phyloP scores from a whole-genome alignment of 2,888 invertebrate species.

The Spisula subtruncata region DNA sequence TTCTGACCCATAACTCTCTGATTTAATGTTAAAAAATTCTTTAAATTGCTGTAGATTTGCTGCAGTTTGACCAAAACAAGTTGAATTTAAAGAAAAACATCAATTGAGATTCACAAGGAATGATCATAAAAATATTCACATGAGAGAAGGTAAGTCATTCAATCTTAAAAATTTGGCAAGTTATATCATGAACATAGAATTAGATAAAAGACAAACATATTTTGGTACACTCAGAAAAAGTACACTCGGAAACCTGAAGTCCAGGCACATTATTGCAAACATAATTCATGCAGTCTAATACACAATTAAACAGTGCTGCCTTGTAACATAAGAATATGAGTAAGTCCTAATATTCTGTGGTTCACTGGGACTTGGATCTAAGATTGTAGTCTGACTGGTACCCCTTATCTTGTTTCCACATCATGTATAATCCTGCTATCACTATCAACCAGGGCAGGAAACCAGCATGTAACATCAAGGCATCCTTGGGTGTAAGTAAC shows the following conservation, averaged over 20 bases:
- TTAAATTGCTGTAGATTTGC: no score
- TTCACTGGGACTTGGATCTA: slow-evolving; percentile 63
- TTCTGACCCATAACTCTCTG: no score
- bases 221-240: no score
- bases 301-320: neutral
- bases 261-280: neutral
- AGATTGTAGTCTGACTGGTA: slow-evolving; percentile 53
- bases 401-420: slow-evolving; percentile 48
- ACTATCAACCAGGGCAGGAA: slow-evolving; percentile 56
- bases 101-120: no score
- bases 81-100: no score
- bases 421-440: slow-evolving; percentile 58
- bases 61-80: no score
- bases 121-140: no score
- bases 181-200: no score
- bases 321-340: neutral
- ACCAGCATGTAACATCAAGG: slow-evolving; percentile 59
- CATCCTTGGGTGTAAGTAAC: slow-evolving; percentile 49
- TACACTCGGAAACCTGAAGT: neutral
- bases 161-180: no score
- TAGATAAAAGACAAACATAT: no score
- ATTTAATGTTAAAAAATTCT: no score
- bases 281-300: neutral
- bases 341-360: neutral
- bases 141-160: no score